Evolutionary conservation across 2,797 vertebrate genomes (phyloP), one percentile per base, ranked within the genome.

Genomic region (Myotis pilosus): DNA sequence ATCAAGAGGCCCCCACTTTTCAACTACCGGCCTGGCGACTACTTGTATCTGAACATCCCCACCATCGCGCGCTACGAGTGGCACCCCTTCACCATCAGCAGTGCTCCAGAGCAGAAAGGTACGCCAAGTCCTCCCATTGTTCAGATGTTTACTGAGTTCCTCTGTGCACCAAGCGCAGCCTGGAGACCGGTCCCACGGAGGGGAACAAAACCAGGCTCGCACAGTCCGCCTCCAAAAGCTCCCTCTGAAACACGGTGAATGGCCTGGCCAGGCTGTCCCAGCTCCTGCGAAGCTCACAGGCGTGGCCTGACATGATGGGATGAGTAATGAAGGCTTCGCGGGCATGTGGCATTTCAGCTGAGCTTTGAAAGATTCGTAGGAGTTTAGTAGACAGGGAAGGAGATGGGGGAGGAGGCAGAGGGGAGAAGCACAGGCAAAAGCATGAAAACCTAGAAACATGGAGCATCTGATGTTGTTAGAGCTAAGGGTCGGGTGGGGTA

Each of bases 81-180:
- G 99, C 99, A 99, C 6, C 99, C 99, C 0, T 99, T 99, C 97
- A 99, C 99, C 95, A 99, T 99, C 98, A 99, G 99, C 98, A 99
- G 99, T 0, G 98, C 99, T 0, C 99, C 99, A 0, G 99, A 99
- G 97, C 99, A 99, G 97, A 96, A 98, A 96, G 99, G 99, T 99
- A 97, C 0, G 0, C 28, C 41, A 17, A 5, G 30, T 2, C 36
- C 55, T 0, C 47, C 3, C 2, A 19, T 17, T 0, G 0, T 41
- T 83, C 33, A 0, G 15, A 1, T 30, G 10, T 22, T 44, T 23
- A 11, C 72, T 0, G 12, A 15, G 2, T 60, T 44, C 68, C 2
- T 2, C 68, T 3, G 0, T 3, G 10, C 10, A 41, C 49, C n/a
- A 3, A 6, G 30, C 41, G 19, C 25, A 55, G 72, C 53, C 79